Percentiles rank a stretch among this genome's conserved stretches.
phyloP scores from a whole-genome alignment of 2,113 vertebrate genomes.

The Varanus komodoensis region DNA sequence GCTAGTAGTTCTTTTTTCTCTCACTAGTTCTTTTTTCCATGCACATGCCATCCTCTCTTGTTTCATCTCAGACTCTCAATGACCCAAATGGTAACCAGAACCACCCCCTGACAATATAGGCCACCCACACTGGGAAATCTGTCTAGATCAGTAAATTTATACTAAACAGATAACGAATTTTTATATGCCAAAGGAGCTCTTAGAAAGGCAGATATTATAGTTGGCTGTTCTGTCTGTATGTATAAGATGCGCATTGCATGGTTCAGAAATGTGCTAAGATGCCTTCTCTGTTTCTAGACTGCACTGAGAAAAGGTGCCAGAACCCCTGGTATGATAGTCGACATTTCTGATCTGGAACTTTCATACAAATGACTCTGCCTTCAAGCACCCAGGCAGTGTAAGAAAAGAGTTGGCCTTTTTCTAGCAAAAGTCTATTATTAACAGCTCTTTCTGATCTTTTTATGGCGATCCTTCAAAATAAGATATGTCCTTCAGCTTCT shows the following conservation, averaged over 20 bases:
- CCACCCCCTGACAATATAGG: too few relatives aligned
- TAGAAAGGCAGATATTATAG: slow-evolving; percentile 29
- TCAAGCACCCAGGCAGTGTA: slow-evolving; percentile 25
- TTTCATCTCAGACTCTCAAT: too few relatives aligned
- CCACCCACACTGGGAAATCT: rapidly evolving
- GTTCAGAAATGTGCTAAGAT: neutral
- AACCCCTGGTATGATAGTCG: slow-evolving; percentile 37
- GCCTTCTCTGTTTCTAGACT: neutral
- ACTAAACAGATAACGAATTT: slow-evolving; percentile 11
- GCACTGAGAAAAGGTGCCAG: slow-evolving; percentile 36
- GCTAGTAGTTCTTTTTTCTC: too few relatives aligned
- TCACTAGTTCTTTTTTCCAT: too few relatives aligned
- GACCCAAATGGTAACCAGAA: neutral
- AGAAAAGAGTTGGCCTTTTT: slow-evolving; percentile 34
- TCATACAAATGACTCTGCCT: slow-evolving; percentile 27
- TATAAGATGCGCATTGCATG: neutral
- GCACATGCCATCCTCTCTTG: too few relatives aligned
- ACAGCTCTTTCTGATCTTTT: slow-evolving; percentile 30
- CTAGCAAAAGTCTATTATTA: slow-evolving; percentile 57
- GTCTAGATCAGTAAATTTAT: neutral
- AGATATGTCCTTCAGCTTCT: slow-evolving; percentile 50
- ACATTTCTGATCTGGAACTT: slow-evolving; percentile 23
- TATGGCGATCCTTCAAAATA: slow-evolving; percentile 44
- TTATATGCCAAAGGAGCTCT: neutral
- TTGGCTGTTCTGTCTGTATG: slow-evolving; percentile 24